Evolutionary conservation across 1,140 invertebrate genomes (phyloP).

Genomic region (Tribolium madens): DNA sequence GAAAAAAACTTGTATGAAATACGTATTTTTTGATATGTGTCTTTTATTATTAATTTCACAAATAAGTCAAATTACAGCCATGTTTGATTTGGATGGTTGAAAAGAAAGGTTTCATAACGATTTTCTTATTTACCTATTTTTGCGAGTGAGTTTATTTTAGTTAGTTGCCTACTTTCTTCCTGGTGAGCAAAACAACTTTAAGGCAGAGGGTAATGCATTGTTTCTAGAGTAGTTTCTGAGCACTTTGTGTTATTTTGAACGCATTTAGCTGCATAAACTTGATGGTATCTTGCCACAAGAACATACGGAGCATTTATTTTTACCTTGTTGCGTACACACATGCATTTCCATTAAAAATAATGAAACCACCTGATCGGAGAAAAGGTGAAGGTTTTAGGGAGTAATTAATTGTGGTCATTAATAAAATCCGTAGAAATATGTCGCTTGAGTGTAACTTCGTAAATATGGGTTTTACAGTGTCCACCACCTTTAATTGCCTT

Average conservation of each 20-base stretch:
- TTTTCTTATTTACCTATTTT: no score
- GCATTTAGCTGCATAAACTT: background rate
- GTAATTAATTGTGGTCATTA: slow-evolving; percentile 14
- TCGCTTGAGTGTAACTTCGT: slow-evolving; percentile 5
- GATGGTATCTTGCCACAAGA: background rate
- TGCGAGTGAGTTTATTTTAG: no score
- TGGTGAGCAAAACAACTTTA: no score
- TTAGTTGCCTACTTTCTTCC: no score
- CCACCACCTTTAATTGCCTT: slow-evolving; percentile 27
- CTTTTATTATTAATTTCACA: no score
- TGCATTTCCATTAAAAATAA: slow-evolving; percentile 22
- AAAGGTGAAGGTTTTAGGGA: slow-evolving; percentile 5
- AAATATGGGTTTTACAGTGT: slow-evolving; percentile 29
- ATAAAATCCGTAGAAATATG: slow-evolving; percentile 14
- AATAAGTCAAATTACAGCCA: no score
- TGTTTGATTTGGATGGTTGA: no score
- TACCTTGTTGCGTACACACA: background rate
- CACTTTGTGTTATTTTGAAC: background rate
- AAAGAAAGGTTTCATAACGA: no score
- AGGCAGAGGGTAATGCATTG: background rate
- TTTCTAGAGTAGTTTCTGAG: background rate
- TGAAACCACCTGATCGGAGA: background rate
- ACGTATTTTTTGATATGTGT: no score
- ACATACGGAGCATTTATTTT: background rate
- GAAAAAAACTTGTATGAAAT: no score